These are phyloP conservation scores for Drosophila putrida DNA, from an alignment of 2,888 invertebrate species.

Conservation along the genomic window DNA sequence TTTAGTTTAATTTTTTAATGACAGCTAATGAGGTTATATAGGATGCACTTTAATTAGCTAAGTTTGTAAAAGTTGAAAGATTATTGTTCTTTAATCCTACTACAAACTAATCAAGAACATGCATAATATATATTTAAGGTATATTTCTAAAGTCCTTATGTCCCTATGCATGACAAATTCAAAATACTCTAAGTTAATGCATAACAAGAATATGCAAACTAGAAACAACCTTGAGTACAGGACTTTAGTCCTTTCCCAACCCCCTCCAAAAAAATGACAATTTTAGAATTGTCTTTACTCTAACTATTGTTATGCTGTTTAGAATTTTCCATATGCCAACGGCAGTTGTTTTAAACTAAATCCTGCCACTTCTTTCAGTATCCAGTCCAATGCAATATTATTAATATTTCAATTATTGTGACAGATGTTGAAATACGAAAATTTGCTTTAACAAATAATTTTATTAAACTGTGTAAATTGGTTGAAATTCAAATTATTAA, in stretches of 20 bases:
- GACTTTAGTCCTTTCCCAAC: not conserved
- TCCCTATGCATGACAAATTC: not conserved
- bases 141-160: not conserved
- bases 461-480: too few relatives aligned
- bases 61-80: too few relatives aligned
- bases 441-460: too few relatives aligned
- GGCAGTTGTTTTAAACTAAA: conserved; percentile 1
- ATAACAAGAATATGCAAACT: not conserved
- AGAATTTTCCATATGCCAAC: conserved; percentile 16
- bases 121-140: too few relatives aligned
- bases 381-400: not conserved
- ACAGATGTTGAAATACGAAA: too few relatives aligned
- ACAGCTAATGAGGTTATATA: too few relatives aligned
- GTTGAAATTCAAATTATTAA: too few relatives aligned
- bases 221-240: not conserved
- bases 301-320: conserved; percentile 26
- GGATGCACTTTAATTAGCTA: too few relatives aligned
- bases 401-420: too few relatives aligned
- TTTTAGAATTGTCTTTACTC: not conserved
- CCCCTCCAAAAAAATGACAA: not conserved
- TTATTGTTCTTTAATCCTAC: too few relatives aligned
- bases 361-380: not conserved
- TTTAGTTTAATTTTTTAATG: too few relatives aligned
- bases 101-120: too few relatives aligned
- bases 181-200: not conserved